A percentile compares a stretch with the other conserved stretches of the same genome.
Evolutionary conservation across 2,888 invertebrate genomes (phyloP).

Genomic region (Drosophila paucipuncta): DNA sequence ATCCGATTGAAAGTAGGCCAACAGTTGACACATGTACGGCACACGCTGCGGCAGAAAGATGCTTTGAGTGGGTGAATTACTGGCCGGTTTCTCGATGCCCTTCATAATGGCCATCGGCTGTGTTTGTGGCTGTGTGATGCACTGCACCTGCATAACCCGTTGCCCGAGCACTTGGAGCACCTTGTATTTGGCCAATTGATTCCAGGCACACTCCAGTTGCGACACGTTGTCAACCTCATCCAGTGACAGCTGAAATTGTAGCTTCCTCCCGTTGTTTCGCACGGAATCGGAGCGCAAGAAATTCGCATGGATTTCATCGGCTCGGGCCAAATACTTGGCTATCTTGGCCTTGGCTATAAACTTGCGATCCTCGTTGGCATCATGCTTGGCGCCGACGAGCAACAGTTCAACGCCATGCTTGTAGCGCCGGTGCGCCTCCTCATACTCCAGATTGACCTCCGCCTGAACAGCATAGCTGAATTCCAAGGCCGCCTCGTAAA

Average conservation of each 20-base stretch:
- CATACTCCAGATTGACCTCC: slow-evolving; percentile 84
- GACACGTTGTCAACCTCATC: slow-evolving; percentile 76
- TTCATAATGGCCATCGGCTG: slow-evolving; percentile 84
- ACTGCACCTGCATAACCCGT: slow-evolving; percentile 84
- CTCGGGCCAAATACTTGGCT: slow-evolving; percentile 83
- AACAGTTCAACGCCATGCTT: slow-evolving; percentile 84
- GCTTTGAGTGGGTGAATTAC: slow-evolving; percentile 82
- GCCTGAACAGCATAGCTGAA: slow-evolving; percentile 85
- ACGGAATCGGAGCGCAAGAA: slow-evolving; percentile 60
- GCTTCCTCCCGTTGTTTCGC: slow-evolving; percentile 27
- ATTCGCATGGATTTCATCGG: slow-evolving; percentile 84
- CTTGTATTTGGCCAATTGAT: slow-evolving; percentile 84
- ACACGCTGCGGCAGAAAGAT: slow-evolving; percentile 84
- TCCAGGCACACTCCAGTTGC: slow-evolving; percentile 84
- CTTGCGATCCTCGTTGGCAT: slow-evolving; percentile 83
- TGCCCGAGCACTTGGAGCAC: slow-evolving; percentile 82
- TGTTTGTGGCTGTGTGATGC: slow-evolving; percentile 79
- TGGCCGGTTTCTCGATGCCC: slow-evolving; percentile 84
- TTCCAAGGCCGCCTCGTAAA: slow-evolving; percentile 85
- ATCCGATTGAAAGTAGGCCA: slow-evolving; percentile 84
- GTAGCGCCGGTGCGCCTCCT: slow-evolving; percentile 82
- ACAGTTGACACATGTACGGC: slow-evolving; percentile 84
- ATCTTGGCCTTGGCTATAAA: slow-evolving; percentile 85
- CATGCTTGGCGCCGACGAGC: slow-evolving; percentile 82
- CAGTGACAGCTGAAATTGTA: slow-evolving; percentile 82